Evolutionary conservation across 2,888 invertebrate genomes (phyloP).

Genomic region (Megamerina dolium): DNA sequence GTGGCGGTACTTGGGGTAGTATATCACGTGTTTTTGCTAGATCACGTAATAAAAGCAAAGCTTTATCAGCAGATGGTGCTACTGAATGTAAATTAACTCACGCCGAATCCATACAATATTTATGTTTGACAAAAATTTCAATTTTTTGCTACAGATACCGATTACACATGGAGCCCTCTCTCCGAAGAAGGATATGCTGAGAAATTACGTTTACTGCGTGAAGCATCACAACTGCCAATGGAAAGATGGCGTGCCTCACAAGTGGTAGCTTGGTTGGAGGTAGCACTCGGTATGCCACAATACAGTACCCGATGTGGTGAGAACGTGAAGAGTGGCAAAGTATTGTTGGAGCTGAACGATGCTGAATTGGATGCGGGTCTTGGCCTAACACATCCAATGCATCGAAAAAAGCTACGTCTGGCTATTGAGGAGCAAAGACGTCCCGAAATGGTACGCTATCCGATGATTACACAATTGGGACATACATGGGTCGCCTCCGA

Average conservation of each 20-base stretch:
- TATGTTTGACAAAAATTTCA: background rate
- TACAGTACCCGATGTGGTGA: slow-evolving; percentile 85
- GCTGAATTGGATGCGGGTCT: slow-evolving; percentile 85
- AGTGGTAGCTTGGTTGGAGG: slow-evolving; percentile 90
- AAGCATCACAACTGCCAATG: slow-evolving; percentile 78
- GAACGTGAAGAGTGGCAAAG: slow-evolving; percentile 94
- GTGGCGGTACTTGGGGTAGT: slow-evolving; percentile 82
- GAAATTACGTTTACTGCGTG: slow-evolving; percentile 57
- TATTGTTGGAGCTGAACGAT: slow-evolving; percentile 85
- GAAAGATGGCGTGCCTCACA: slow-evolving; percentile 89
- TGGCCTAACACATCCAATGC: slow-evolving; percentile 88
- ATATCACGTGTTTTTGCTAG: slow-evolving; percentile 86
- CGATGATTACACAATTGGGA: slow-evolving; percentile 77
- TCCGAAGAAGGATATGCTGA: slow-evolving; percentile 48
- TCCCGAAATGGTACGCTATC: slow-evolving; percentile 80
- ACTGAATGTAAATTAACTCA: slow-evolving; percentile 58
- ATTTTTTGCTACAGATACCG: slow-evolving; percentile 31
- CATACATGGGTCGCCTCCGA: slow-evolving; percentile 92
- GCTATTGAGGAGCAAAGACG: slow-evolving; percentile 90
- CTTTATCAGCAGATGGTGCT: slow-evolving; percentile 45
- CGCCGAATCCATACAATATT: background rate
- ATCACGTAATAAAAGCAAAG: slow-evolving; percentile 75
- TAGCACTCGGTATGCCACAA: slow-evolving; percentile 90
- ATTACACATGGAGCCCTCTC: slow-evolving; percentile 48
- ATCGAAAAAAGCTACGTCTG: slow-evolving; percentile 83